Percentiles rank a stretch among this genome's conserved stretches.
phyloP scores from a whole-genome alignment of 2,113 vertebrate genomes.

The Physeter macrocephalus region DNA sequence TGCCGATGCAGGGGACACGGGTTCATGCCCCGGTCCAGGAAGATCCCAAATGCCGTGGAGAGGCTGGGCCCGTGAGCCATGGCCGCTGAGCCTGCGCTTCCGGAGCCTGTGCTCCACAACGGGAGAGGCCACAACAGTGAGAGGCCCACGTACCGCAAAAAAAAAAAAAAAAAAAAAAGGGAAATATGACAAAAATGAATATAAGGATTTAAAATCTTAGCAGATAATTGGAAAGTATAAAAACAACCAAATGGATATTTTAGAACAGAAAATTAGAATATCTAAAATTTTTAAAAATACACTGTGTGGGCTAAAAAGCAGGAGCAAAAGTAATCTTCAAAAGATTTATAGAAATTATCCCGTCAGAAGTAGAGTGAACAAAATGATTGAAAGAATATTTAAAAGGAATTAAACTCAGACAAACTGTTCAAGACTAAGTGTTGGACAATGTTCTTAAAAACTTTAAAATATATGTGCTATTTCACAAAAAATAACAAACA shows the following conservation, averaged over 20 bases:
- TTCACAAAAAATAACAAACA: not conserved
- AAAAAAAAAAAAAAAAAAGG: too few relatives aligned
- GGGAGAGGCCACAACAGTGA: too few relatives aligned
- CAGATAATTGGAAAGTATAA: not conserved
- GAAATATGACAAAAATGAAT: not conserved
- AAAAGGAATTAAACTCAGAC: not conserved
- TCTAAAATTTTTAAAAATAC: not conserved
- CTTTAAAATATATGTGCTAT: not conserved
- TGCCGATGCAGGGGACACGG: too few relatives aligned
- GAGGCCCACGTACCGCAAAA: too few relatives aligned
- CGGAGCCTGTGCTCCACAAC: too few relatives aligned
- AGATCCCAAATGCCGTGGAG: too few relatives aligned
- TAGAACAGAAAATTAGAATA: not conserved
- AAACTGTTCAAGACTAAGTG: not conserved
- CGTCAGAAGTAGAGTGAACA: not conserved
- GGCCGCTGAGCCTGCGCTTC: too few relatives aligned
- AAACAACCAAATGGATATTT: not conserved
- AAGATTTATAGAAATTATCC: not conserved
- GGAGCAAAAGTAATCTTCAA: not conserved
- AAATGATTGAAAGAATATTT: not conserved
- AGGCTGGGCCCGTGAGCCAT: too few relatives aligned
- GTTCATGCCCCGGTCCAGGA: too few relatives aligned
- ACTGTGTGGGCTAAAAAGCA: not conserved
- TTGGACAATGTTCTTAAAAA: not conserved
- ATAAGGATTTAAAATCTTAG: not conserved